Evolutionary conservation across 2,888 invertebrate species (phyloP), one percentile per base, ranked within the genome.

Genomic region (Leptinotarsa tumamoca): DNA sequence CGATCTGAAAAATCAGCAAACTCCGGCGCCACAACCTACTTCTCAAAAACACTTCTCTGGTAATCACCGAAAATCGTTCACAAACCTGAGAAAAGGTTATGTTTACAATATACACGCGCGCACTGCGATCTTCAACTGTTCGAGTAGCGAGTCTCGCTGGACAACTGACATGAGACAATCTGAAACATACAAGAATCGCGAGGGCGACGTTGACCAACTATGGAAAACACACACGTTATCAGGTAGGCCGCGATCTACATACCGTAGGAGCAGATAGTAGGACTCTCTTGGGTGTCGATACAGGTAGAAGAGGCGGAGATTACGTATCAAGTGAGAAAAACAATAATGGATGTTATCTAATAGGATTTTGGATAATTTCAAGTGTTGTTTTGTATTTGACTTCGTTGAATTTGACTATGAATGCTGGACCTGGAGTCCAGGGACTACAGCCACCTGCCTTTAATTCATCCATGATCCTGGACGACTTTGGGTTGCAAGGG

Each of bases 141-240:
- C 17, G n/a, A 63, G 15, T 56, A 5, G 66, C 74, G 58, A 71
- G 56, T 78, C 83, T 80, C 85, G 82, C 78, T 83, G 84, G 82
- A 84, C 84, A 85, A 86, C 86, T 86, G 84, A 85, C 83, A 83
- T 81, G 75, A 76, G 75, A 81, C 81, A 82, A 80, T 81, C 71
- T 80, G 73, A 78, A 80, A 79, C 82, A 80, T 81, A 82, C 81
- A 80, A 79, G 78, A 79, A 81, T 81, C 79, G 80, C 73, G 80
- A 80, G 80, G 82, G 70, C 80, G 78, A 78, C 79, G 80, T 80
- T 84, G 83, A 82, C 84, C 82, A 82, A 81, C 80, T 85, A 84
- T 83, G 84, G 85, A 58, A 14, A 81, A 82, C 82, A 80, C 77
- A 80, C 75, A 73, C 76, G 79, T 74, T 77, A 80, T 79, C 80